phyloP scores from a whole-genome alignment of 1,140 invertebrate genomes.

The Micrasema minimum region DNA sequence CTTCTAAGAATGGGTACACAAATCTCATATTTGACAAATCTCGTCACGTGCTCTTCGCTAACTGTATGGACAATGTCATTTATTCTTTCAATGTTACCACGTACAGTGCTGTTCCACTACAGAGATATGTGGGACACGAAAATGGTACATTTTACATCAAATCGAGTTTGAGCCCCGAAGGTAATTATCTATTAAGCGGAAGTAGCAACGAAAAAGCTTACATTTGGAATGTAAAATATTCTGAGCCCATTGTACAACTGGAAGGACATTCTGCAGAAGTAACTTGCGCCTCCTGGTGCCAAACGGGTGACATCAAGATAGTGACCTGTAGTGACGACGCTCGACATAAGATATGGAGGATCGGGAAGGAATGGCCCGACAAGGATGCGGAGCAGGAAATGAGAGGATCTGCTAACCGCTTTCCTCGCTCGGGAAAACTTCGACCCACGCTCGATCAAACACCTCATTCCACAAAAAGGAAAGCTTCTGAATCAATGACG shows the following conservation, averaged over 20 bases:
- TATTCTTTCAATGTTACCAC: conserved; percentile 85
- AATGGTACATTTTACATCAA: conserved; percentile 87
- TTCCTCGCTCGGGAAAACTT: conserved; percentile 55
- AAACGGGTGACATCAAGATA: conserved; percentile 67
- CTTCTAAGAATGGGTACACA: conserved; percentile 79
- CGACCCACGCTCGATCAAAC: conserved; percentile 64
- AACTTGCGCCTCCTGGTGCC: conserved; percentile 84
- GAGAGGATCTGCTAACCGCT: conserved; percentile 67
- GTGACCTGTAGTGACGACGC: conserved; percentile 86
- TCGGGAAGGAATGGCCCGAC: conserved; percentile 68
- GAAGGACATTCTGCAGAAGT: conserved; percentile 84
- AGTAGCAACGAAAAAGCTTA: conserved; percentile 87
- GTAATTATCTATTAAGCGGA: conserved; percentile 82
- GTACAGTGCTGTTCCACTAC: conserved; percentile 73
- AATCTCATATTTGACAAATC: conserved; percentile 79
- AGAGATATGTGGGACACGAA: conserved; percentile 74
- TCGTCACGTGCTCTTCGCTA: conserved; percentile 80
- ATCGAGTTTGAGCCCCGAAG: conserved; percentile 80
- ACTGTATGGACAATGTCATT: conserved; percentile 86
- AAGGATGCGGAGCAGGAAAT: conserved; percentile 64
- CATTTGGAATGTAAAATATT: conserved; percentile 79
- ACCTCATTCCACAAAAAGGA: conserved; percentile 64
- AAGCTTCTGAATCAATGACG: conserved; percentile 10
- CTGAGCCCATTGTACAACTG: conserved; percentile 74
- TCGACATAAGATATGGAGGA: conserved; percentile 79